These are phyloP conservation scores for Pectinophora gossypiella DNA, from an alignment of 1,140 invertebrate genomes.

Conservation along the genomic window DNA sequence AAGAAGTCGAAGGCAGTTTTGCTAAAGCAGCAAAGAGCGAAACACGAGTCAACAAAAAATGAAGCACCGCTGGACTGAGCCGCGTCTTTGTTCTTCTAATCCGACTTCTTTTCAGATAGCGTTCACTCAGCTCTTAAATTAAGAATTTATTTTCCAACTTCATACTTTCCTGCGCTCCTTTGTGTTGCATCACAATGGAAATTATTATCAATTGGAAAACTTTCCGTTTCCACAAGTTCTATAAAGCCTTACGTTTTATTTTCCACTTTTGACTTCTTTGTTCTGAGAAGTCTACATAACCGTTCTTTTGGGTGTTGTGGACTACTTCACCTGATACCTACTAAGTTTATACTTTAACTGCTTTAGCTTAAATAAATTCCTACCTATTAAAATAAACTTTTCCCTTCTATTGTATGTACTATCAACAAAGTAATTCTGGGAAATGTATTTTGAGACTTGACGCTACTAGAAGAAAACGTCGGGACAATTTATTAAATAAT, in stretches of 20 bases:
- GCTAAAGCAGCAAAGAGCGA: constrained; percentile 29
- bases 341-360: too few relatives aligned
- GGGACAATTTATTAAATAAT: too few relatives aligned
- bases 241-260: constrained; percentile 52
- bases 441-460: too few relatives aligned
- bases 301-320: too few relatives aligned
- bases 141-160: constrained; percentile 67
- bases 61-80: constrained; percentile 26
- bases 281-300: too few relatives aligned
- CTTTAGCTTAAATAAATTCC: too few relatives aligned
- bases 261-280: constrained; percentile 35
- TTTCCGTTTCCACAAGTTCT: constrained; percentile 50
- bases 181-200: constrained; percentile 65
- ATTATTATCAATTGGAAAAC: constrained; percentile 69
- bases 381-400: too few relatives aligned
- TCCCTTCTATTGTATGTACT: too few relatives aligned
- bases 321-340: too few relatives aligned
- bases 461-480: too few relatives aligned
- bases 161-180: constrained; percentile 57
- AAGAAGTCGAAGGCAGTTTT: constrained; percentile 22
- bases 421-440: too few relatives aligned
- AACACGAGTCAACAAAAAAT: constrained; percentile 42
- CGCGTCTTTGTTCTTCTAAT: constrained; percentile 58
- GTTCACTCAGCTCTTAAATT: constrained; percentile 67
- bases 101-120: constrained; percentile 55